Conservation (phyloP, 2,888 invertebrate species). For the Shargacucullia verbasci region DNA sequence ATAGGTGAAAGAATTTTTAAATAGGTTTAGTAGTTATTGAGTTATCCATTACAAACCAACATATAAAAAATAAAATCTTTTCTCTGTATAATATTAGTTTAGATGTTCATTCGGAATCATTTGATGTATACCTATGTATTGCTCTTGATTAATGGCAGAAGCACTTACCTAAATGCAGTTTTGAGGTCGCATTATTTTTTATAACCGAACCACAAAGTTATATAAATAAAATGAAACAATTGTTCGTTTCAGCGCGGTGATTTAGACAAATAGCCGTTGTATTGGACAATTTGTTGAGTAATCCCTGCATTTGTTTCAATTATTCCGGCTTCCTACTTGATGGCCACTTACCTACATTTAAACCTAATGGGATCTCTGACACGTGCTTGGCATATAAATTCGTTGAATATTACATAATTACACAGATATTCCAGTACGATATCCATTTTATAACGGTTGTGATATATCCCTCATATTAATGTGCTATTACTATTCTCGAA, state of each 20-base stretch:
- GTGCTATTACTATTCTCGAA: constrained; percentile 58
- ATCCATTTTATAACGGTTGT: constrained; percentile 65
- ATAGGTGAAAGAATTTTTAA: too few species aligned
- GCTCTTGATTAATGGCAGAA: too few species aligned
- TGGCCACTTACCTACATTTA: constrained; percentile 76
- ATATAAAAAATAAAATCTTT: too few species aligned
- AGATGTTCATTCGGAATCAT: too few species aligned
- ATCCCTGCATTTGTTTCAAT: constrained; percentile 88
- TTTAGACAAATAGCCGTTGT: constrained; percentile 87
- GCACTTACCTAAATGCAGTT: not conserved
- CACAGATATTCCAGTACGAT: constrained; percentile 65
- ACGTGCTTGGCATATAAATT: constrained; percentile 79
- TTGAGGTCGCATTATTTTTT: constrained; percentile 25
- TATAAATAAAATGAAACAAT: constrained; percentile 75
- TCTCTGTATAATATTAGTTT: too few species aligned
- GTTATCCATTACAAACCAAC: too few species aligned
- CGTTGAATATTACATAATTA: constrained; percentile 66
- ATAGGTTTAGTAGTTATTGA: too few species aligned
- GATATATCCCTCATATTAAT: constrained; percentile 66
- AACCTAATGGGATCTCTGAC: constrained; percentile 68
- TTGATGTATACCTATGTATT: too few species aligned
- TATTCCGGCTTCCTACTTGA: constrained; percentile 82
- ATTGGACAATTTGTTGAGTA: constrained; percentile 88
- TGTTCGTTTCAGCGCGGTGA: constrained; percentile 75
- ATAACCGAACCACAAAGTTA: constrained; percentile 60